Conservation (phyloP, 2,797 vertebrate species). For the Scolopax bukidnonensis region DNA sequence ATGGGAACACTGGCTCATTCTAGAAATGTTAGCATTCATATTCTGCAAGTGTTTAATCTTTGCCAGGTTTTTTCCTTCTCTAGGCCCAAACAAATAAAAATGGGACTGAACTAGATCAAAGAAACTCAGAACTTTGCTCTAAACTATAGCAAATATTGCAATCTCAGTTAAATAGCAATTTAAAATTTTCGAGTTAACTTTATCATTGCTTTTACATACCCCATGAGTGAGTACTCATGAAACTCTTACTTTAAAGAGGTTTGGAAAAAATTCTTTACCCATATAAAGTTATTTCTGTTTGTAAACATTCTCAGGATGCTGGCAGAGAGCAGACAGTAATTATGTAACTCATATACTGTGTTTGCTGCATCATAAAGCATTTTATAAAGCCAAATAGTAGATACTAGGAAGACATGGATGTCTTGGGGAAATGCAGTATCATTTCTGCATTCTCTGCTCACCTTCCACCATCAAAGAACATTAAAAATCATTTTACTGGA, state of each 20-base stretch:
- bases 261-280: background rate
- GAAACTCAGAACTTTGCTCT: background rate
- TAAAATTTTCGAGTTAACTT: background rate
- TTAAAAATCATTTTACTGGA: background rate
- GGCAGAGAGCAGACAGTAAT: background rate
- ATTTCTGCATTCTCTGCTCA: background rate
- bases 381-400: conserved; percentile 15
- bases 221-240: background rate
- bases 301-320: background rate
- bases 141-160: background rate
- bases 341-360: background rate
- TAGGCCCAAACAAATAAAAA: background rate
- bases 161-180: background rate
- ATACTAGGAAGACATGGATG: background rate
- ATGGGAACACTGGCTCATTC: conserved; percentile 1
- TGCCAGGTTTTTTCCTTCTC: conserved; percentile 5
- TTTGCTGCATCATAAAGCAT: conserved; percentile 6
- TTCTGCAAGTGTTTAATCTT: background rate
- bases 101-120: background rate
- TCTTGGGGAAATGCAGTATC: background rate
- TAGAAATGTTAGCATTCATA: background rate
- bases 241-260: background rate
- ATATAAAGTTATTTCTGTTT: background rate
- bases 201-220: background rate
- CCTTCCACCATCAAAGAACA: background rate